These are phyloP conservation scores for Euthynnus affinis DNA, from an alignment of 2,797 vertebrate species.

Conservation along the genomic window DNA sequence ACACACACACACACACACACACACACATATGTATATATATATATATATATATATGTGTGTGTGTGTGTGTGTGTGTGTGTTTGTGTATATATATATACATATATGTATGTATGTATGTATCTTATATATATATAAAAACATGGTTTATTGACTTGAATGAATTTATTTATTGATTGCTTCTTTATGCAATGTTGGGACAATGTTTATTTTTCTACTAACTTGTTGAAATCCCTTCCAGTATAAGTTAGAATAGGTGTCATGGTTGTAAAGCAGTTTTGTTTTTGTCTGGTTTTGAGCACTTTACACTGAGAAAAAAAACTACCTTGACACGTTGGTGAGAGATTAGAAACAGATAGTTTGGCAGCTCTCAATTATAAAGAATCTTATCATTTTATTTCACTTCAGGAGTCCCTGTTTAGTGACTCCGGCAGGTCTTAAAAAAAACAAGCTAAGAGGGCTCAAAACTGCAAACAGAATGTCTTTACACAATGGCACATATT, in stretches of 20 bases:
- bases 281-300: conserved; percentile 73
- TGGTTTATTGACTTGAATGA: conserved; percentile 85
- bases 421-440: conserved; percentile 10
- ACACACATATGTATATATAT: no score
- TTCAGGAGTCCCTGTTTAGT: conserved; percentile 36
- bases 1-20: no score
- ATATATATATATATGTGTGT: conserved; percentile 37
- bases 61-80: no score
- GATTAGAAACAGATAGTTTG: conserved; percentile 22
- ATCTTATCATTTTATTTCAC: conserved; percentile 39
- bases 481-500: conserved; percentile 78
- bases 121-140: conserved; percentile 21
- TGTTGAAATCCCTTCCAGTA: conserved; percentile 81
- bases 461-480: conserved; percentile 73
- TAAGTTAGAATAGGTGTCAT: conserved; percentile 80
- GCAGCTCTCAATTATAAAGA: conserved; percentile 62
- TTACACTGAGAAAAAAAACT: conserved; percentile 20
- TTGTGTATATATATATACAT: conserved; percentile 49
- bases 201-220: conserved; percentile 90
- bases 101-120: no score
- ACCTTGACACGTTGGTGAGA: conserved; percentile 6
- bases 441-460: conserved; percentile 61
- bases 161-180: conserved; percentile 85
- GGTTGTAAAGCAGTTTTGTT: conserved; percentile 64
- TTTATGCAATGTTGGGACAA: conserved; percentile 90